phyloP scores from a whole-genome alignment of 2,113 vertebrate genomes.

The Lophochroa leadbeateri region DNA sequence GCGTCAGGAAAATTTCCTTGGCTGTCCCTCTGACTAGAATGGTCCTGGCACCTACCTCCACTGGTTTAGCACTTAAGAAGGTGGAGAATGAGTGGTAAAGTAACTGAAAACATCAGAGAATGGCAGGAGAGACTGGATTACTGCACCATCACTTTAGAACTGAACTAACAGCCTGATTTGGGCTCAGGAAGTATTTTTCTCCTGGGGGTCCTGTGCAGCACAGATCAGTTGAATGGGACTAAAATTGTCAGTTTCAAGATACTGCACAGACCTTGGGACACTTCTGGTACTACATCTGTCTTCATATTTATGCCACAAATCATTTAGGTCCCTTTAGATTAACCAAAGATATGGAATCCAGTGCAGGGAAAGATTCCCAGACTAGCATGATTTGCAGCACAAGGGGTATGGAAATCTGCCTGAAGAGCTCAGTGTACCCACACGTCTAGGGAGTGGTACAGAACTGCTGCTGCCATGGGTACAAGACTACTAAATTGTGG shows the following conservation, averaged over 20 bases:
- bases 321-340: background rate
- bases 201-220: background rate
- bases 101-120: background rate
- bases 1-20: background rate
- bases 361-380: background rate
- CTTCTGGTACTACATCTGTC: background rate
- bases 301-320: background rate
- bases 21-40: background rate
- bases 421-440: background rate
- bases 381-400: background rate
- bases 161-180: background rate
- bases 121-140: background rate
- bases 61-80: background rate
- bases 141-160: background rate
- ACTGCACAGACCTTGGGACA: background rate
- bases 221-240: background rate
- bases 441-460: background rate
- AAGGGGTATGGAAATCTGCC: background rate
- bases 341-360: background rate
- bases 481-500: background rate
- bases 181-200: background rate
- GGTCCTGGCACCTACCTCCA: background rate
- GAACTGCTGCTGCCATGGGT: background rate
- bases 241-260: background rate
- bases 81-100: background rate